Evolutionary conservation across 2,888 invertebrate species (phyloP).

Genomic region (Cheilosia vernalis): DNA sequence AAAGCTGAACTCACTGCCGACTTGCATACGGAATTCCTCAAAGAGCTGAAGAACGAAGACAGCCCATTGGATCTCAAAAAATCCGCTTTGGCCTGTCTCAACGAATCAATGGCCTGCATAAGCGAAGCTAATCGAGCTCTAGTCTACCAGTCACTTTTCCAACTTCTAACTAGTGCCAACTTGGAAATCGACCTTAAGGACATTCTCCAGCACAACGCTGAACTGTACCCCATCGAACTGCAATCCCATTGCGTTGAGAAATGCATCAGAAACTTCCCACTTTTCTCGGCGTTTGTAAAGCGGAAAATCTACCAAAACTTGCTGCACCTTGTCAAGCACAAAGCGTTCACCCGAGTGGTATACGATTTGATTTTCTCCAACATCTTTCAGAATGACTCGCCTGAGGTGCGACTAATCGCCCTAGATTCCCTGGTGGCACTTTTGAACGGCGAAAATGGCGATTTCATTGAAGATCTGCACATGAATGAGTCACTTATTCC

Average conservation of each 20-base stretch:
- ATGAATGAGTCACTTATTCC: conserved; percentile 83
- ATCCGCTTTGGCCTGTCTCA: conserved; percentile 78
- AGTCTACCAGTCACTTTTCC: conserved; percentile 79
- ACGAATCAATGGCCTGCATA: conserved; percentile 78
- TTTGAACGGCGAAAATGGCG: conserved; percentile 77
- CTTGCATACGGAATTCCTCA: conserved; percentile 79
- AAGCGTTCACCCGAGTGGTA: conserved; percentile 79
- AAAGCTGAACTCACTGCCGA: conserved; percentile 83
- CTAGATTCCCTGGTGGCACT: conserved; percentile 80
- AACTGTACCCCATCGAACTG: conserved; percentile 80
- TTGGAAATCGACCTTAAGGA: conserved; percentile 78
- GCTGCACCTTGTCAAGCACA: conserved; percentile 79
- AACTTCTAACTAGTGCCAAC: conserved; percentile 78
- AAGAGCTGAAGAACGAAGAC: conserved; percentile 66
- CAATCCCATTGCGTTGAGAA: conserved; percentile 80
- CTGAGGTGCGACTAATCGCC: conserved; percentile 78
- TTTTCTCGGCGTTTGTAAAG: conserved; percentile 79
- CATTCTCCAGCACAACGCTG: conserved; percentile 78
- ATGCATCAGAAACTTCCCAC: conserved; percentile 78
- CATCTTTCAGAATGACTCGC: conserved; percentile 76
- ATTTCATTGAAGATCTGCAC: conserved; percentile 83
- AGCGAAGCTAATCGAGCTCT: conserved; percentile 79
- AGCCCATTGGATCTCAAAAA: conserved; percentile 77
- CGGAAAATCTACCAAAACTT: conserved; percentile 80
- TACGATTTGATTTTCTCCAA: conserved; percentile 79